Conservation (phyloP, 2,888 invertebrate genomes). For the Gerris lacustris region DNA sequence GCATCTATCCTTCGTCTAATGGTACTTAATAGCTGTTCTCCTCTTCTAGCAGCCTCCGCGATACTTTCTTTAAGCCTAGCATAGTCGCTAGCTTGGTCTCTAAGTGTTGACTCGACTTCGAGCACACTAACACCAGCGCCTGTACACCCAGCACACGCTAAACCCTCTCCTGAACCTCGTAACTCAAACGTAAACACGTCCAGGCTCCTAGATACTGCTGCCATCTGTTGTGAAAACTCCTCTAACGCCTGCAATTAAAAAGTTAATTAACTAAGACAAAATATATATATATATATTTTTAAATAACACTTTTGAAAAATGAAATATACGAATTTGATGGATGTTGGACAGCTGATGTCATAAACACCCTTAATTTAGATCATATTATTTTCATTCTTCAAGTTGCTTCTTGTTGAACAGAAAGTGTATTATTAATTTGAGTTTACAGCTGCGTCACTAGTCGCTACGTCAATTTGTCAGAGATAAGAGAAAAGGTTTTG, state of each 20-base stretch:
- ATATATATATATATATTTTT: too few relatives aligned
- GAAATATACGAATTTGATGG: too few relatives aligned
- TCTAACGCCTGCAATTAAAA: conserved; percentile 65
- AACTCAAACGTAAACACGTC: conserved; percentile 78
- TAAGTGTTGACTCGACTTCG: conserved; percentile 74
- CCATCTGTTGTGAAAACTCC: conserved; percentile 83
- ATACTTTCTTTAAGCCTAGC: conserved; percentile 71
- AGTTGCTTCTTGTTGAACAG: too few relatives aligned
- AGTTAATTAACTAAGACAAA: too few relatives aligned
- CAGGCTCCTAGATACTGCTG: conserved; percentile 74
- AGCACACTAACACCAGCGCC: conserved; percentile 43
- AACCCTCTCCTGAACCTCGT: conserved; percentile 45
- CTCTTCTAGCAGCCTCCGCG: conserved; percentile 72
- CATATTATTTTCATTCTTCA: too few relatives aligned
- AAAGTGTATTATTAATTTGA: too few relatives aligned
- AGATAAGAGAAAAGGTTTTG: too few relatives aligned
- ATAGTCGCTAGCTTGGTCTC: conserved; percentile 64
- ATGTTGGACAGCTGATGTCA: too few relatives aligned
- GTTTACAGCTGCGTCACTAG: too few relatives aligned
- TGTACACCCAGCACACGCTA: conserved; percentile 14
- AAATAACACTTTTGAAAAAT: too few relatives aligned
- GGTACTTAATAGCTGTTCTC: conserved; percentile 68
- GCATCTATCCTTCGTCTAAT: conserved; percentile 41
- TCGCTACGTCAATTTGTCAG: too few relatives aligned
- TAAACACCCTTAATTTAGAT: too few relatives aligned